These are phyloP conservation scores for Cepphus grylle DNA, from an alignment of 2,113 vertebrate genomes.

Conservation along the genomic window DNA sequence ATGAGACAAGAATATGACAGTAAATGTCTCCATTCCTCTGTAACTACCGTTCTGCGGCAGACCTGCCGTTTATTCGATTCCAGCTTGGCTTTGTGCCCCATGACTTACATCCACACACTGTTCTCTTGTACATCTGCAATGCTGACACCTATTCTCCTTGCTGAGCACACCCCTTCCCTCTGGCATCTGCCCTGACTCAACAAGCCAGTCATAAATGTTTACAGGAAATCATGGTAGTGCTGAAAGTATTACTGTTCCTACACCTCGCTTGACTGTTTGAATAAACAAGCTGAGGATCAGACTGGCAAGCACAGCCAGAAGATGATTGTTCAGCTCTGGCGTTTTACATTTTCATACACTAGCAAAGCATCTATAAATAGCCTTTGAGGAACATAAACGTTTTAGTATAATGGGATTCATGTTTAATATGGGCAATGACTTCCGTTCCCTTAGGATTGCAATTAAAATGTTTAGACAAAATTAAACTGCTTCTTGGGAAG, in stretches of 20 bases:
- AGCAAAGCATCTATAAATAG: conserved; percentile 60
- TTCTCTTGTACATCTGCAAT: not conserved
- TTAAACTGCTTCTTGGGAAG: conserved; percentile 56
- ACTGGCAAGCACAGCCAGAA: not conserved
- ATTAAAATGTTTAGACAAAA: conserved; percentile 68
- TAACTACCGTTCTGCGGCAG: not conserved
- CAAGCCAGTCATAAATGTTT: not conserved
- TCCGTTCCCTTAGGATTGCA: conserved; percentile 43
- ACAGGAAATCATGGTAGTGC: not conserved
- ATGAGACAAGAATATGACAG: not conserved
- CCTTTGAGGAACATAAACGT: conserved; percentile 44
- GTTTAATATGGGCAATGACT: conserved; percentile 49
- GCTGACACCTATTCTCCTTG: not conserved
- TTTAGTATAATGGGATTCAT: conserved; percentile 64
- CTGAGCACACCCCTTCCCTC: not conserved
- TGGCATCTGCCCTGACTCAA: not conserved
- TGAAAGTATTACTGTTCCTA: not conserved
- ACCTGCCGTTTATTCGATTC: rapidly evolving
- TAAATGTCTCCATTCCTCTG: not conserved
- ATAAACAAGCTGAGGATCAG: not conserved
- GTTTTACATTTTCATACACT: conserved; percentile 29
- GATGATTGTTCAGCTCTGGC: conserved; percentile 15
- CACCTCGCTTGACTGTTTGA: not conserved
- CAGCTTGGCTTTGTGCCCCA: not conserved
- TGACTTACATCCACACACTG: rapidly evolving